A percentile compares a stretch with the other conserved stretches of the same genome.
These are phyloP conservation scores for Hylia prasina DNA, from an alignment of 2,113 vertebrate species.

Conservation along the genomic window DNA sequence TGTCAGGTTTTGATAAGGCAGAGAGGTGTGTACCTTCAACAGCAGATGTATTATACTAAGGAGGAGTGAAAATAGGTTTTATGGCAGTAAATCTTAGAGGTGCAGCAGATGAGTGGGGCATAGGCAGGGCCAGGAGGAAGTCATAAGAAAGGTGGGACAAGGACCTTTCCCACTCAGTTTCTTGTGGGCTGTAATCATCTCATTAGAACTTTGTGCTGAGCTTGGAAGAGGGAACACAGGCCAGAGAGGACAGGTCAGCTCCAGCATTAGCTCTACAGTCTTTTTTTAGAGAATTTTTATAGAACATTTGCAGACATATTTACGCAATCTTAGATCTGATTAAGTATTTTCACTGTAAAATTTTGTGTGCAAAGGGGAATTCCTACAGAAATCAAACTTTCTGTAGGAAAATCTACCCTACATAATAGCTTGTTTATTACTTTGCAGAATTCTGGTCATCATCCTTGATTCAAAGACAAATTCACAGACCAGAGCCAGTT, in stretches of 20 bases:
- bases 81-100: background rate
- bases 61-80: background rate
- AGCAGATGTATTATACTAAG: background rate
- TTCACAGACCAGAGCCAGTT: background rate
- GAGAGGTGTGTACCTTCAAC: background rate
- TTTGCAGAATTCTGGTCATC: background rate
- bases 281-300: background rate
- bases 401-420: background rate
- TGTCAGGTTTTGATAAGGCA: background rate
- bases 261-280: background rate
- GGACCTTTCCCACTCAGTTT: rapidly evolving
- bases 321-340: background rate
- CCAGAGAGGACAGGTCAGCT: background rate
- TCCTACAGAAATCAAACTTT: background rate
- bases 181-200: background rate
- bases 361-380: background rate
- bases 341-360: background rate
- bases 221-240: background rate
- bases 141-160: background rate
- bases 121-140: background rate
- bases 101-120: background rate
- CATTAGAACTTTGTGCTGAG: background rate
- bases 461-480: background rate
- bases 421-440: background rate
- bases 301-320: background rate